Base-by-base conservation (phyloP, 1,140 invertebrate species). In the Meloidogyne floridensis region DNA sequence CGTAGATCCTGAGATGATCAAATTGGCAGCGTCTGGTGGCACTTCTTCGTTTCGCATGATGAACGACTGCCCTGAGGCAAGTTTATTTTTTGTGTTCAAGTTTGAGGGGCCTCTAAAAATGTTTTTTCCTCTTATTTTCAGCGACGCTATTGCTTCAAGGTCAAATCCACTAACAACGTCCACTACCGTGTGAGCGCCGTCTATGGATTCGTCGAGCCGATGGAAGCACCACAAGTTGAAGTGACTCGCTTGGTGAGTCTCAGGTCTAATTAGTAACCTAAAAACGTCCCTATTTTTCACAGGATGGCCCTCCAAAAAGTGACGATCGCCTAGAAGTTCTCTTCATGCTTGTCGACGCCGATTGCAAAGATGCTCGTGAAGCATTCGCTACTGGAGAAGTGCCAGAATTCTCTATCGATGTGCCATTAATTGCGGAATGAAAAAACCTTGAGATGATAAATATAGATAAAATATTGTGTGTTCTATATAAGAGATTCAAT, bases 91-190 rank as follows among this genome's bases (percentile, higher is more conserved):
- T 54, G 10, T 15, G 0, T 13, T 59, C 47, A 0, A 47, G 2
- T 0, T 47, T 47, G 0, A 1, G 2, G 32, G 32, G 47, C 0
- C 47, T 6, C 7, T 47, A 47, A 47, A 59, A 59, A 59, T 15
- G 4, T 1, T 13, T 32, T 32, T 32, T 32, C 32, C 7, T 3
- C 7, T 65, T n/a, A 6, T 65, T 18, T 65, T 65, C 4, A 65
- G 59, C 59, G 59, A 5, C 59, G 59, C 59, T 65, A 65, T n/a
- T n/a, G 15, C 59, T 65, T 65, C 59, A 65, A 65, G 59, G n/a
- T 65, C 59, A 65, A 65, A 65, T 65, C 59, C 7, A 65, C 59
- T 65, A 65, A 65, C 59, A 65, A 65, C n/a, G 59, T n/a, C 59
- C 59, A 65, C 59, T 65, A 65, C 7, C 59, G 59, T 0, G 59